A percentile compares a stretch with the other conserved stretches of the same genome.
Conservation (phyloP, 2,113 vertebrate species). For the Chrysochloris asiatica region DNA sequence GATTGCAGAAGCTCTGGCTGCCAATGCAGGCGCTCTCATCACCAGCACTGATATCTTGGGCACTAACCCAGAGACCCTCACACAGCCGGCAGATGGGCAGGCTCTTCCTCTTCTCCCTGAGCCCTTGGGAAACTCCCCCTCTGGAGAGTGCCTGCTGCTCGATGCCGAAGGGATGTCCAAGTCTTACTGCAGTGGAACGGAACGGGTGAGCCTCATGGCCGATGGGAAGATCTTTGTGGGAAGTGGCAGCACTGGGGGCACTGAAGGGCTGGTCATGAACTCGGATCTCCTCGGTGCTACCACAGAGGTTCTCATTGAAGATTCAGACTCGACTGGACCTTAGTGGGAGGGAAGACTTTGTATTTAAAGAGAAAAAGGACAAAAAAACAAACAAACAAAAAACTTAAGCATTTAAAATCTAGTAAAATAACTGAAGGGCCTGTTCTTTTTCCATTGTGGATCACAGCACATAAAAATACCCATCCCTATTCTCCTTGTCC, state of each 20-base stretch:
- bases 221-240: constrained; percentile 87
- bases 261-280: constrained; percentile 88
- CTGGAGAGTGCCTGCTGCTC: constrained; percentile 85
- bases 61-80: constrained; percentile 85
- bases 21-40: constrained; percentile 95
- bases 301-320: constrained; percentile 89
- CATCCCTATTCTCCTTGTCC: constrained; percentile 70
- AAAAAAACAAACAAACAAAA: constrained; percentile 81
- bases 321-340: constrained; percentile 88
- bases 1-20: constrained; percentile 97
- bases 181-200: constrained; percentile 82
- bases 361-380: constrained; percentile 84
- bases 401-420: constrained; percentile 85
- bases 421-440: constrained; percentile 87
- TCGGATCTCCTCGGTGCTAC: constrained; percentile 88
- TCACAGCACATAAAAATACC: constrained; percentile 81
- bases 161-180: constrained; percentile 84
- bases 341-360: constrained; percentile 85
- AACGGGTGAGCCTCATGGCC: constrained; percentile 85
- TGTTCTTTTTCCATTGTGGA: constrained; percentile 84
- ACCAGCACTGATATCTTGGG: constrained; percentile 92
- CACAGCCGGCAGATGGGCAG: constrained; percentile 81
- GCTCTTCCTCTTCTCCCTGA: constrained; percentile 86
- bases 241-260: constrained; percentile 76
- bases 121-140: constrained; percentile 82